These are phyloP conservation scores for Syngnathus rostellatus DNA, from an alignment of 2,797 vertebrate species.

Conservation along the genomic window DNA sequence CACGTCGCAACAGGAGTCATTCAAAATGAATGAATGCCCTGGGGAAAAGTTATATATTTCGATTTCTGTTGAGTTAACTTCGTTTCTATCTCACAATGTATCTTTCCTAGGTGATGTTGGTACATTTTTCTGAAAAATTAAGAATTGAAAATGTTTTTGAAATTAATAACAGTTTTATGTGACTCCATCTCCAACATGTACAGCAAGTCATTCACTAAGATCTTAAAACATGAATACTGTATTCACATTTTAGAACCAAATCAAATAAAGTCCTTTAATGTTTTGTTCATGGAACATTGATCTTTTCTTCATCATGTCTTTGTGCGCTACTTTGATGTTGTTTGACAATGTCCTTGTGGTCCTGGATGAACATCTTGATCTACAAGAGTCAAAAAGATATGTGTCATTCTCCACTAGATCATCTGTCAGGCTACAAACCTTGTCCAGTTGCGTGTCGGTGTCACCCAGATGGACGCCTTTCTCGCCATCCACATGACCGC, in stretches of 20 bases:
- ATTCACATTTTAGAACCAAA: not conserved
- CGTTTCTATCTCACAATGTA: not conserved
- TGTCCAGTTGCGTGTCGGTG: conserved; percentile 72
- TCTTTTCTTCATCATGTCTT: no score
- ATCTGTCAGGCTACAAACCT: conserved; percentile 52
- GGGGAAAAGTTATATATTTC: not conserved
- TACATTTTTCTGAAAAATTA: no score
- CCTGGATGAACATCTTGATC: conserved; percentile 44
- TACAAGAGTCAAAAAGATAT: not conserved
- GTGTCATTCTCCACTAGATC: not conserved
- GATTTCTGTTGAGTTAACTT: not conserved
- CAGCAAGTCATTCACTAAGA: not conserved
- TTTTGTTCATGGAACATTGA: not conserved
- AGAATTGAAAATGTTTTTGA: no score
- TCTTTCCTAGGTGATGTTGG: not conserved
- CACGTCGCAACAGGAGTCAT: not conserved
- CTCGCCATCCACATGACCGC: conserved; percentile 28
- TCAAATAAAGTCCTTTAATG: not conserved
- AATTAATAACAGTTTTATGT: not conserved
- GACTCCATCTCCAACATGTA: not conserved
- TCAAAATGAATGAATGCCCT: not conserved
- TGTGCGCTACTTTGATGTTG: not conserved
- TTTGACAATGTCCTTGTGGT: conserved; percentile 42
- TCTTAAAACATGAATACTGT: not conserved
- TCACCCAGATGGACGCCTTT: conserved; percentile 54